Evolutionary conservation across 2,888 invertebrate species (phyloP), one percentile per base, ranked within the genome.

Genomic region (Chrysolina oricalcia): DNA sequence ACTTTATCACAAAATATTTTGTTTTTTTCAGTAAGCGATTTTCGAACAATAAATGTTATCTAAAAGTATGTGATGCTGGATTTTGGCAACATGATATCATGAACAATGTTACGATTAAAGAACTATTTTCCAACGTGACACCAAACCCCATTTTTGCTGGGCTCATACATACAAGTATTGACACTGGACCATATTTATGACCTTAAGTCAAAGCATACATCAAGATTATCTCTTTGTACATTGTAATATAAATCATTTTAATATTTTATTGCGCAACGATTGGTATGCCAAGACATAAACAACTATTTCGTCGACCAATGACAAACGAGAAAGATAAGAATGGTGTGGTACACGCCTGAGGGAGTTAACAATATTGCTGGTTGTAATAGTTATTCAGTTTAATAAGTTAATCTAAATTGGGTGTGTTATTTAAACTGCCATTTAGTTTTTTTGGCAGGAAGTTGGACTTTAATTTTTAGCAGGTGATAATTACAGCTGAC

Each of bases 201-300:
- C 35, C 15, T 15, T 68, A 68, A 68, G 50, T 68, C 50, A 17
- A 15, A 68, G 27, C 21, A 56, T 68, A 53, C 56, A 68, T 68
- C 68, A 68, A 53, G 56, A 68, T 68, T 68, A 68, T 48, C 53
- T 40, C 68, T 40, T 53, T 53, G 41, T 68, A 21, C 53, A 68
- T 17, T 68, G 50, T 19, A 13, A 68, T 41, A 68, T 68, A 68
- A 56, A 68, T 68, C 68, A 68, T 50, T 40, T 68, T 17, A 15
- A 68, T 53, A 53, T 40, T 53, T 15, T 23, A 27, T 68, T 68
- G 27, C 40, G 40, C 41, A 68, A 68, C 53, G 8, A 13, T 40
- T 68, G 17, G 53, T n/a, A 40, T 68, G 17, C 17, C 15, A 35
- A 27, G 27, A n/a, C 2, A 27, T 10, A 35, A 35, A 59, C 27